Conservation (phyloP, 2,797 vertebrate species). For the Pteropus rufus region DNA sequence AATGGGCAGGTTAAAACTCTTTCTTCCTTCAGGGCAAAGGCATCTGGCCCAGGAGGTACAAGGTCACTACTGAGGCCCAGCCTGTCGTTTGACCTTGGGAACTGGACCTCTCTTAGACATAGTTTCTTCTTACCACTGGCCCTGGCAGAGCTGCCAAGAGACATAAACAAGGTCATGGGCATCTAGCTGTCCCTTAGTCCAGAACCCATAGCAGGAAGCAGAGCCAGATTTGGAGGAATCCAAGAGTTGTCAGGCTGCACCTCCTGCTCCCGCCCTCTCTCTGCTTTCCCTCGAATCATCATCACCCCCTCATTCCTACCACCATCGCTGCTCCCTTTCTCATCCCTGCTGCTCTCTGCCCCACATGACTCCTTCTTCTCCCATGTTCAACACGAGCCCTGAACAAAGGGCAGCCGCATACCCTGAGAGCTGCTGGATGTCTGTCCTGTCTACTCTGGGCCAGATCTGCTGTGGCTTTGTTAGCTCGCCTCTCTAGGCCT, state of each 20-base stretch:
- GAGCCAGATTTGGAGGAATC: neutral
- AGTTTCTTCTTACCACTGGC: neutral
- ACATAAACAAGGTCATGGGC: neutral
- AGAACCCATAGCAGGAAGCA: neutral
- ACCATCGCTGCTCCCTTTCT: neutral
- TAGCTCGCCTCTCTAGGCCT: neutral
- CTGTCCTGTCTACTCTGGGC: neutral
- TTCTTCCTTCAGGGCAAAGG: neutral
- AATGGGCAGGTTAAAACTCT: neutral
- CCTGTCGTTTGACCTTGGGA: neutral
- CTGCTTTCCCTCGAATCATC: neutral
- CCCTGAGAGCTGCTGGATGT: neutral
- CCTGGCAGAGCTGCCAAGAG: neutral
- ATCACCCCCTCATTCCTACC: neutral
- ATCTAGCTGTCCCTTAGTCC: neutral
- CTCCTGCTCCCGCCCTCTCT: fast-evolving
- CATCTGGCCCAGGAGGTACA: neutral
- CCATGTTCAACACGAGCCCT: neutral
- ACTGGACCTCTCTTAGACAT: neutral
- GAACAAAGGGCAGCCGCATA: neutral
- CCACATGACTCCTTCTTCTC: neutral
- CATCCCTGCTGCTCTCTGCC: too few relatives aligned
- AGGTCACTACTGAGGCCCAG: neutral
- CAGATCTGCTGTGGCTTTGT: neutral
- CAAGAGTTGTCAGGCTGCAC: too few relatives aligned